phyloP scores from a whole-genome alignment of 2,888 invertebrate genomes.

The Isotomurus palustris region DNA sequence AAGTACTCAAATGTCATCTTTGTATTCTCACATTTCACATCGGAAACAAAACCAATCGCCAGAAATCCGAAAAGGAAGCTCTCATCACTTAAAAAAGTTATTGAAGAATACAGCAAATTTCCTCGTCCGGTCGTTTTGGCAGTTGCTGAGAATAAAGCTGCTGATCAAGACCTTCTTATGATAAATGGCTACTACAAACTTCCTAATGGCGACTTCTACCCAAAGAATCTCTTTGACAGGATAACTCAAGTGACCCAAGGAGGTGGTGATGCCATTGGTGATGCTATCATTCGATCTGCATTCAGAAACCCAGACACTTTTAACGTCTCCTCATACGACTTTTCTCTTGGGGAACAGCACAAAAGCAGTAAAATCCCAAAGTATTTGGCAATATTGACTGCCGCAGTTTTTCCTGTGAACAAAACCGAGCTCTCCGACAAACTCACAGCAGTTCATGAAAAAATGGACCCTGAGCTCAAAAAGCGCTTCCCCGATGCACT shows the following conservation, averaged over 20 bases:
- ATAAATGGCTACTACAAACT: constrained; percentile 23
- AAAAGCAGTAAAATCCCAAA: constrained; percentile 12
- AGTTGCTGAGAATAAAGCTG: constrained; percentile 22
- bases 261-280: constrained; percentile 17
- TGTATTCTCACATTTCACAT: constrained; percentile 23
- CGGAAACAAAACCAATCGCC: constrained; percentile 3
- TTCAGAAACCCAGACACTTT: constrained; percentile 11
- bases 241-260: constrained; percentile 7
- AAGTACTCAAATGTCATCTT: constrained; percentile 25
- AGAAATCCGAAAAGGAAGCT: neutral
- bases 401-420: neutral
- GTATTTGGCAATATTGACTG: constrained; percentile 7
- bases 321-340: constrained; percentile 2
- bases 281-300: constrained; percentile 13
- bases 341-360: neutral
- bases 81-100: constrained; percentile 5
- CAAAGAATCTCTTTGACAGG: constrained; percentile 18
- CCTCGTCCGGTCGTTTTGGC: constrained; percentile 17
- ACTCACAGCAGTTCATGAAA: constrained; percentile 3
- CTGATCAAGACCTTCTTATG: constrained; percentile 9
- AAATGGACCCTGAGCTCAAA: constrained; percentile 2
- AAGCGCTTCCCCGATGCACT: constrained; percentile 15
- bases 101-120: constrained; percentile 18
- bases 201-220: constrained; percentile 29
- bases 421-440: constrained; percentile 13